Evolutionary conservation across 2,797 vertebrate species (phyloP), one percentile per base, ranked within the genome.

Genomic region (Clarias laeviceps): DNA sequence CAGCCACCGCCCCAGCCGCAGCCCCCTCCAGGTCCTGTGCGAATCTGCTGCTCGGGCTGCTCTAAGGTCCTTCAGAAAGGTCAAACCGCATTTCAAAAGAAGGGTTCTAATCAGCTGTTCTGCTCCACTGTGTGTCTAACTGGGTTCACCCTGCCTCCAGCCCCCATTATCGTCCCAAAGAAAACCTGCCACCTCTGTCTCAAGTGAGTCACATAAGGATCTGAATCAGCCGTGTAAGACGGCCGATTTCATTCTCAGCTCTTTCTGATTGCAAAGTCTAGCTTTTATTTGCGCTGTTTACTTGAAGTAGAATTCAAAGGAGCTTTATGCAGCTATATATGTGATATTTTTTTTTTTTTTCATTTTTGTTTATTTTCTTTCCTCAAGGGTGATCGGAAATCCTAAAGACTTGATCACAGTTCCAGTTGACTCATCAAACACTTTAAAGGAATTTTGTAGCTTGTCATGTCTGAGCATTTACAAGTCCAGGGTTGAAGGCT

Each of bases 61-160:
- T 97, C 97, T 89, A 99, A 99, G 95, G 94, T 97, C 92, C 94
- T 95, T 61, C 96, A 99, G 89, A 99, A 98, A 93, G 98, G 98
- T 61, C 98, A 99, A 93, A 99, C 98, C 0, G 98, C 98, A 1
- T 99, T 99, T 93, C 98, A 99, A 91, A 96, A 98, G 90, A 99
- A 99, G 94, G 98, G 98, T 61, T 99, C 98, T 1, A 97, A 97
- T 15, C 98, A 99, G 94, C 97, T 99, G 40, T 99, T 99, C 95
- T 99, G 98, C 94, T 99, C 98, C 87, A 99, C 98, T 2, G 93
- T 99, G 90, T 99, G 98, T 94, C 96, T 99, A 91, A 99, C 97
- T 57, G 97, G 97, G 18, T 94, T 94, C 89, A 96, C 94, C 83
- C 94, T 97, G 91, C 97, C 98, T 87, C 91, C 93, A 5, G 91